Evolutionary conservation across 2,797 vertebrate genomes (phyloP).

Genomic region (Pseudochromis fuscus): DNA sequence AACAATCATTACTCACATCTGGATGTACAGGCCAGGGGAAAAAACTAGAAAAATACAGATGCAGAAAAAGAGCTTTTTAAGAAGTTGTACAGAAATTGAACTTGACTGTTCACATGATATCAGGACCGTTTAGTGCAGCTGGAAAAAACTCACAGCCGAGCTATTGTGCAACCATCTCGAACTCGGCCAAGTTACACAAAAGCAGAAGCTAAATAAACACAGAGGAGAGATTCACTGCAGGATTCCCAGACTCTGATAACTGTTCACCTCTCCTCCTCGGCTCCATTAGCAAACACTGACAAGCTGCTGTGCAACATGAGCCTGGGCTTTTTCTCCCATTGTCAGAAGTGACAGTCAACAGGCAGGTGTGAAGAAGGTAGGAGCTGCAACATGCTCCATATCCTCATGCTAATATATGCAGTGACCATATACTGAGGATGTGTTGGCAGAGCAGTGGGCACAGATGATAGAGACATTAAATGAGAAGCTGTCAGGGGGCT

Average conservation of each 20-base stretch:
- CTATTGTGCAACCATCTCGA: conserved; percentile 42
- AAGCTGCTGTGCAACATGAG: conserved; percentile 38
- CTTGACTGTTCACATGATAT: conserved; percentile 50
- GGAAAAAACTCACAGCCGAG: conserved; percentile 26
- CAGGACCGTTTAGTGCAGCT: conserved; percentile 27
- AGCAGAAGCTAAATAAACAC: conserved; percentile 65
- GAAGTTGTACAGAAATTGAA: conserved; percentile 41
- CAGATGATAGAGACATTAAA: conserved; percentile 21
- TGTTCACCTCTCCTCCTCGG: no score
- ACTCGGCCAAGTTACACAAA: conserved; percentile 72
- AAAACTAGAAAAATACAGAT: conserved; percentile 34
- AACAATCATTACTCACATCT: conserved; percentile 72
- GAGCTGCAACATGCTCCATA: conserved; percentile 27
- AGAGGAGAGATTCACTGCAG: no score
- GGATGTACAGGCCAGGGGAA: conserved; percentile 18
- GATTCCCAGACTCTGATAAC: no score
- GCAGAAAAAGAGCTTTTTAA: conserved; percentile 30
- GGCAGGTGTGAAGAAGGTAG: conserved; percentile 37
- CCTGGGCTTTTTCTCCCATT: conserved; percentile 22
- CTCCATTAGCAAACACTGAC: conserved; percentile 56
- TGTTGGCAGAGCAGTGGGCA: conserved; percentile 7
- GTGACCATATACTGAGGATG: conserved; percentile 7
- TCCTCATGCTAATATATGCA: conserved; percentile 17
- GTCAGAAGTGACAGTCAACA: conserved; percentile 47
- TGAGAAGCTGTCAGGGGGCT: conserved; percentile 30